Conservation (phyloP, 2,888 invertebrate species). For the Prosopocoilus inquinatus region DNA sequence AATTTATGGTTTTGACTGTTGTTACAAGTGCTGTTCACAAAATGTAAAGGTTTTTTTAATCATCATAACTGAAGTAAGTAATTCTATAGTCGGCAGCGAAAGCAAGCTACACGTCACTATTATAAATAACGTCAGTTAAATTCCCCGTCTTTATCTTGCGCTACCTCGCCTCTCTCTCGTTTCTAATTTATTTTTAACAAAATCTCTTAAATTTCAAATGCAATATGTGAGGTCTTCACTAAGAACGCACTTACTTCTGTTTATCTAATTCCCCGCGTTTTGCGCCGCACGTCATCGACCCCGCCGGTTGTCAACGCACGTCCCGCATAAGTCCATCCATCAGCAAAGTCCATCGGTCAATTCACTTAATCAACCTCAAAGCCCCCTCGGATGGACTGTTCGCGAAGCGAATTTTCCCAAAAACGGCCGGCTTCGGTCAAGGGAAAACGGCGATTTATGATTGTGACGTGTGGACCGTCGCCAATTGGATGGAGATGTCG, state of each 20-base stretch:
- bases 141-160: too few species aligned
- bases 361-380: neutral
- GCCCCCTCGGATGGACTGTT: neutral
- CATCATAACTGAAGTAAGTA: too few species aligned
- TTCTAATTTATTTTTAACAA: neutral
- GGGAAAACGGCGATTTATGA: neutral
- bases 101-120: too few species aligned
- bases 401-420: neutral
- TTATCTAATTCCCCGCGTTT: neutral
- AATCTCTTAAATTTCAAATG: slow-evolving; percentile 1
- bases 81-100: too few species aligned
- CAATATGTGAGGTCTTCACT: slow-evolving; percentile 5
- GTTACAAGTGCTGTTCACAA: too few species aligned
- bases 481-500: neutral
- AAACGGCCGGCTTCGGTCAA: neutral
- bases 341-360: neutral
- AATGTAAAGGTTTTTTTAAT: too few species aligned
- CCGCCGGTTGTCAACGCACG: neutral
- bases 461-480: neutral
- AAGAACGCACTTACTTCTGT: slow-evolving; percentile 1
- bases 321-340: neutral
- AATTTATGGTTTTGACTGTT: too few species aligned
- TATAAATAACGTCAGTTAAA: too few species aligned
- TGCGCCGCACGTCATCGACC: neutral
- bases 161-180: too few species aligned